These are phyloP conservation scores for Percopsis omiscomaycus DNA, from an alignment of 2,797 vertebrate species.

Conservation along the genomic window DNA sequence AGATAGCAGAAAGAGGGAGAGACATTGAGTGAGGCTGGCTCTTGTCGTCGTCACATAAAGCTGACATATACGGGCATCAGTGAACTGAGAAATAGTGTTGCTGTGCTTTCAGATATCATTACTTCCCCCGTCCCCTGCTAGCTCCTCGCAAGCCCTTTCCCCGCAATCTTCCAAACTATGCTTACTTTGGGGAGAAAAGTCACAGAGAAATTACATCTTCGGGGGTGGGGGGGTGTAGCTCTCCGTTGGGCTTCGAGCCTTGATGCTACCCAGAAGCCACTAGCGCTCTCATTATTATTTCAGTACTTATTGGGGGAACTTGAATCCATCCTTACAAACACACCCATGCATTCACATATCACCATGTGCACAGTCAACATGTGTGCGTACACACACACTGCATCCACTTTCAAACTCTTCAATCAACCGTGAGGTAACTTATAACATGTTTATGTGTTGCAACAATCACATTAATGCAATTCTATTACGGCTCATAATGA, in stretches of 20 bases:
- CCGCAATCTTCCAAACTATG: neutral
- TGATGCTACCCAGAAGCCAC: conserved; percentile 52
- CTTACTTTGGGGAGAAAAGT: conserved; percentile 1
- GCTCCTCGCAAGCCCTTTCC: neutral
- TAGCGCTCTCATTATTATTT: conserved; percentile 76
- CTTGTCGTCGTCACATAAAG: conserved; percentile 8
- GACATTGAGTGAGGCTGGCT: neutral
- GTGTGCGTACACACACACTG: neutral
- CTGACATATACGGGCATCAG: conserved; percentile 2
- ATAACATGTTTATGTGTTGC: neutral
- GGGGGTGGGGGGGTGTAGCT: too few species aligned
- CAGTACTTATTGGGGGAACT: conserved; percentile 67
- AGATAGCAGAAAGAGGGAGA: too few species aligned
- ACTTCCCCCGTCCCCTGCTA: neutral
- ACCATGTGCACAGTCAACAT: conserved; percentile 33
- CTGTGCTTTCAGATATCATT: conserved; percentile 11
- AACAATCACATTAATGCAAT: neutral
- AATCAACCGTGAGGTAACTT: conserved; percentile 31
- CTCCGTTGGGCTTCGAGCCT: neutral
- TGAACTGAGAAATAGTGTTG: conserved; percentile 6
- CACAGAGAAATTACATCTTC: conserved; percentile 1
- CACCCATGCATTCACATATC: conserved; percentile 65
- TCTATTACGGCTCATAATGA: too few species aligned
- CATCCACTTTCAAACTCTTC: conserved; percentile 37
- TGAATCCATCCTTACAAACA: conserved; percentile 60